Conservation (phyloP, 2,797 vertebrate species). For the Myotis findleyi region DNA sequence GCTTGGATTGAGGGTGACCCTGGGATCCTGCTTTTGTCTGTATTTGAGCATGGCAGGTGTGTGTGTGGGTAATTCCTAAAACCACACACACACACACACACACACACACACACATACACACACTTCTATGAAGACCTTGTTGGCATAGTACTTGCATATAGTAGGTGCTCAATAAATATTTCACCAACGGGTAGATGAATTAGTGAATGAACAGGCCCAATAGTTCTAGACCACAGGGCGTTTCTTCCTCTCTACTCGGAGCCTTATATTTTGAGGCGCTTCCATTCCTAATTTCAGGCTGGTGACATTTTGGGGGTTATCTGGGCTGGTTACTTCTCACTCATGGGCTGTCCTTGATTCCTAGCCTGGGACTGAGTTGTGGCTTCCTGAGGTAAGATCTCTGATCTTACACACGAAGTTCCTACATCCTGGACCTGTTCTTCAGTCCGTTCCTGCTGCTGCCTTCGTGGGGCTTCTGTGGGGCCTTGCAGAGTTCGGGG, state of each 20-base stretch:
- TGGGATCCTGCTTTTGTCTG: not conserved
- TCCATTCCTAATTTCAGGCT: not conserved
- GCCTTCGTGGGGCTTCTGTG: conserved; percentile 10
- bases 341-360: not conserved
- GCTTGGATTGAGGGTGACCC: not conserved
- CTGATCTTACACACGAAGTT: not conserved
- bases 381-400: not conserved
- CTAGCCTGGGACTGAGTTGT: not conserved
- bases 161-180: not conserved
- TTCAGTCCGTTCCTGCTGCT: not conserved
- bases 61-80: not conserved
- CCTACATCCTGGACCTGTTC: not conserved
- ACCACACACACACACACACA: not conserved
- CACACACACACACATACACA: not conserved
- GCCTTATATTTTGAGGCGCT: not conserved
- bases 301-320: not conserved
- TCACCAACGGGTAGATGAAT: not conserved
- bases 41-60: not conserved
- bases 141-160: not conserved
- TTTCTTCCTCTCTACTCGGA: not conserved
- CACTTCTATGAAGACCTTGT: not conserved
- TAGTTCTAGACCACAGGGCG: not conserved
- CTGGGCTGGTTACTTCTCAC: not conserved
- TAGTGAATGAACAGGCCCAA: not conserved
- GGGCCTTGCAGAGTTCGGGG: not conserved